Evolutionary conservation across 2,888 invertebrate genomes (phyloP).

Genomic region (Phyllotreta cruciferae): DNA sequence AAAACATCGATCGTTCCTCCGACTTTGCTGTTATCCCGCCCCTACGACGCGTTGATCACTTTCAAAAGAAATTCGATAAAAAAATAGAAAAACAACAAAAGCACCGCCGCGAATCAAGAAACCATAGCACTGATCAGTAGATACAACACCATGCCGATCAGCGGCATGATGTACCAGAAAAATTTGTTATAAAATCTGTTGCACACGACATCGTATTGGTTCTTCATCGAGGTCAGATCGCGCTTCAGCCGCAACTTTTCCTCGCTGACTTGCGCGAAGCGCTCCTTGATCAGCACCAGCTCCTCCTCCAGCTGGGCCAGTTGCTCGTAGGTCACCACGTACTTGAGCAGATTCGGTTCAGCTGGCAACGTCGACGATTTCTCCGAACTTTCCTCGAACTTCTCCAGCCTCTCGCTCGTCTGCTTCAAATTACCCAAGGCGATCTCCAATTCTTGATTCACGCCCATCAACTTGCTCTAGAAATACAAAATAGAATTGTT

Average conservation of each 20-base stretch:
- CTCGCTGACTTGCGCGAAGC: constrained; percentile 70
- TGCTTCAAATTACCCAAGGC: constrained; percentile 10
- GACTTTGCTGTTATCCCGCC: constrained; percentile 16
- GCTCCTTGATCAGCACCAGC: constrained; percentile 74
- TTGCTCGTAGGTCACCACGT: constrained; percentile 58
- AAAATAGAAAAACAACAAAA: constrained; percentile 58
- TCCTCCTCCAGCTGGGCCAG: constrained; percentile 75
- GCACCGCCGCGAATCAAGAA: constrained; percentile 69
- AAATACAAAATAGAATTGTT: neutral
- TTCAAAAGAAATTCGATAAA: constrained; percentile 57
- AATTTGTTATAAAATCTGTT: constrained; percentile 68
- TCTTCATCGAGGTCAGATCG: constrained; percentile 67
- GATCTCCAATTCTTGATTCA: constrained; percentile 17
- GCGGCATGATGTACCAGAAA: constrained; percentile 66
- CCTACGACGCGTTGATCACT: constrained; percentile 52
- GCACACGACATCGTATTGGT: constrained; percentile 66
- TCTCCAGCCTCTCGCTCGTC: constrained; percentile 35
- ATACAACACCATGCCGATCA: constrained; percentile 67
- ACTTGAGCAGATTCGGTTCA: constrained; percentile 52
- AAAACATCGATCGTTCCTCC: neutral
- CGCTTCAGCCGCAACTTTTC: constrained; percentile 69
- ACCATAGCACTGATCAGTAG: constrained; percentile 66
- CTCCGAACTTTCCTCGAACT: constrained; percentile 56
- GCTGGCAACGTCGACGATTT: constrained; percentile 34
- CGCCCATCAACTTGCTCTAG: constrained; percentile 11